Conservation (phyloP, 2,797 vertebrate species). For the Eidolon dupreanum region DNA sequence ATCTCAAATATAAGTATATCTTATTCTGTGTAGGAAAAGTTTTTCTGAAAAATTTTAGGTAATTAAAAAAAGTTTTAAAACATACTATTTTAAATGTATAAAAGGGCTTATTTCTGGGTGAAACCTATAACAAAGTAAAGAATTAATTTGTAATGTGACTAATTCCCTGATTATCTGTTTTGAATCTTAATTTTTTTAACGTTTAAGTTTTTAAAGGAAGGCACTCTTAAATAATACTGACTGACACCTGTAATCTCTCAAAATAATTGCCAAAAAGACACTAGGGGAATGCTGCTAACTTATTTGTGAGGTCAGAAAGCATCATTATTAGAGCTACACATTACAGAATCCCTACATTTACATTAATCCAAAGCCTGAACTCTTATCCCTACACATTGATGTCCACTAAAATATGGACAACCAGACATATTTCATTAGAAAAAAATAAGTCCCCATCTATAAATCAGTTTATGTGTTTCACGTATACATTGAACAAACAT, state of each 20-base stretch:
- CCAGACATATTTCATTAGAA: not conserved
- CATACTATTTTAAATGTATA: conserved; percentile 56
- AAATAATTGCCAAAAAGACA: conserved; percentile 48
- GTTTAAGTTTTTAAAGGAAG: conserved; percentile 28
- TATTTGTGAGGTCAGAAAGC: conserved; percentile 39
- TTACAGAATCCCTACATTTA: not conserved
- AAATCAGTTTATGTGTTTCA: conserved; percentile 13
- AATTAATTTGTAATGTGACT: conserved; percentile 27
- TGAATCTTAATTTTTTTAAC: conserved; percentile 38
- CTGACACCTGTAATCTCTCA: not conserved
- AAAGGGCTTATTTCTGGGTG: conserved; percentile 41
- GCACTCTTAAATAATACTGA: not conserved
- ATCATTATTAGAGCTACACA: conserved; percentile 28
- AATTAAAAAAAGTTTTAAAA: not conserved
- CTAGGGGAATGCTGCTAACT: not conserved
- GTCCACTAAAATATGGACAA: conserved; percentile 16
- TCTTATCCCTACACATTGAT: not conserved
- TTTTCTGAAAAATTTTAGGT: conserved; percentile 36
- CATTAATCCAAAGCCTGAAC: not conserved
- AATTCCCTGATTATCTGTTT: conserved; percentile 55
- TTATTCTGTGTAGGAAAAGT: conserved; percentile 4
- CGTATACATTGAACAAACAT: not conserved
- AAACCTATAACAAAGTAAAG: conserved; percentile 44
- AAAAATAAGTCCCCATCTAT: not conserved
- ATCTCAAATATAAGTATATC: not conserved